A percentile compares a stretch with the other conserved stretches of the same genome.
Evolutionary conservation across 2,113 vertebrate genomes (phyloP).

Genomic region (Trachemys scripta): DNA sequence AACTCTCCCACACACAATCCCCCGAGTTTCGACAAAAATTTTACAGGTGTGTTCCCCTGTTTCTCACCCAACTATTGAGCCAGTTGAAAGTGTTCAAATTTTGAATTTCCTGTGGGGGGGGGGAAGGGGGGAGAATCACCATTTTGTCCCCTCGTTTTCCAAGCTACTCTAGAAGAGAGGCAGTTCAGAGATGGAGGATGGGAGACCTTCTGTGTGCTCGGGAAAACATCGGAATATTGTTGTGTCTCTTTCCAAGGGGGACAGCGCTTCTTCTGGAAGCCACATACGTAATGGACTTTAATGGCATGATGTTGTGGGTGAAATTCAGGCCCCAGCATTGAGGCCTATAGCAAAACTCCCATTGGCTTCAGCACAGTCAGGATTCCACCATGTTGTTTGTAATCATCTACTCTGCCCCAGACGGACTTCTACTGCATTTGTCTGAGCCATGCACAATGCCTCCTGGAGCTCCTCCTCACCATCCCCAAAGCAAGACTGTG

Average conservation of each 20-base stretch:
- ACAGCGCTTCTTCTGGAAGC: not conserved
- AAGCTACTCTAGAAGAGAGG: not conserved
- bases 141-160: not conserved
- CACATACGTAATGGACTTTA: not conserved
- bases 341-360: not conserved
- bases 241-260: not conserved
- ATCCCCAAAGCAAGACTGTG: no score
- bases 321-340: not conserved
- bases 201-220: not conserved
- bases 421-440: no score
- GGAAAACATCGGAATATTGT: not conserved
- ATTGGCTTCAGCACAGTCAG: not conserved
- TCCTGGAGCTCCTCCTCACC: no score
- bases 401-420: no score
- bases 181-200: not conserved
- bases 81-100: not conserved
- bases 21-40: not conserved
- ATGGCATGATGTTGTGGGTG: not conserved
- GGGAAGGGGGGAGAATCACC: not conserved
- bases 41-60: not conserved
- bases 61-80: not conserved
- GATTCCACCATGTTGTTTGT: not conserved
- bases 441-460: no score
- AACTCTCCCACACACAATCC: not conserved
- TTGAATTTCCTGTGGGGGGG: not conserved